Evolutionary conservation across 1,140 invertebrate genomes (phyloP), one percentile per base, ranked within the genome.

Genomic region (Nasonia longicornis): DNA sequence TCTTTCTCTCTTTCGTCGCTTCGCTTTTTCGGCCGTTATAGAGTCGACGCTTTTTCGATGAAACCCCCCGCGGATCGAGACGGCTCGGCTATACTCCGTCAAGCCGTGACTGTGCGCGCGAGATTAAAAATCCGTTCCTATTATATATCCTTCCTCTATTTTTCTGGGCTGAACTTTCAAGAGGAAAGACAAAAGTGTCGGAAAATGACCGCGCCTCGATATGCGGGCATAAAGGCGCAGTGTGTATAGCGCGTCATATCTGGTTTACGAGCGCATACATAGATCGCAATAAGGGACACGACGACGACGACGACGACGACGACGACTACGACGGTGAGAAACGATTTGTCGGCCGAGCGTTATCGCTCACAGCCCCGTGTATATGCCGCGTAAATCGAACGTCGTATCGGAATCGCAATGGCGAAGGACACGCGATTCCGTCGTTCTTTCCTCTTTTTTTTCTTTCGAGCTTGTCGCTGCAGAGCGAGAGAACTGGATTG

Each of bases 291-390:
- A 7, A 58, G 52, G 20, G 7, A 42, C 11, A 42, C n/a, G 12
- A 42, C 4, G 63, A 48, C 22, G 38, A 64, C 26, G 31, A 2
- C 26, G 26, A 1, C 26, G 26, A 1, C 26, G 26, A 1, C 26
- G 26, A 26, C 26, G 26, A 26, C 26, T 26, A 26, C 26, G 26
- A 48, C 22, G 38, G 75, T 10, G 77, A 58, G 77, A 63, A 79
- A 79, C 52, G 77, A 79, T 79, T 79, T 79, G 77, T 79, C 69
- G 52, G 16, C 20, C 52, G 14, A 16, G 14, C 52, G 48, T 58
- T 58, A 58, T 58, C 52, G 2, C 52, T 20, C 52, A 8, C 52
- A 58, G 16, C 14, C 14, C 52, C 38, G 7, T 42, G 8, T 42
- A 42, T n/a, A 58, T 58, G 7, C 16, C 3, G 52, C n/a, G 52